Percentiles rank a stretch among this genome's conserved stretches.
These are phyloP conservation scores for Orbicella faveolata DNA, from an alignment of 64 coral and sea anemone genomes.

Conservation along the genomic window DNA sequence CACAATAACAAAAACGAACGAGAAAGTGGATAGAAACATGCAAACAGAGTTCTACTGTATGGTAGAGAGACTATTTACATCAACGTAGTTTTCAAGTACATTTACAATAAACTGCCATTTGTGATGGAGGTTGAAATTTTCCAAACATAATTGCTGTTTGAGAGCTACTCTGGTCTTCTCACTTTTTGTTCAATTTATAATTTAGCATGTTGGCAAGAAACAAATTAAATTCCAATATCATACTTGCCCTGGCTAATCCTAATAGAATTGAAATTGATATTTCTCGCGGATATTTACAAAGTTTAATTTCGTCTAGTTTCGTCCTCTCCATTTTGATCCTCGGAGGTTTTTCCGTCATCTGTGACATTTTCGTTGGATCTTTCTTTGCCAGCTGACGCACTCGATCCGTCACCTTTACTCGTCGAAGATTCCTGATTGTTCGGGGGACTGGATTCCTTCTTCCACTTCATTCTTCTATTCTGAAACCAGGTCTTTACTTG, in stretches of 20 bases:
- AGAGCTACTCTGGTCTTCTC: background rate
- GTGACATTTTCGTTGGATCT: conserved; percentile 3
- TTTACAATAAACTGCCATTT: background rate
- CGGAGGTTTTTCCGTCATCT: background rate
- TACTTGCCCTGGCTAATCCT: background rate
- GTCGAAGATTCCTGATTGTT: background rate
- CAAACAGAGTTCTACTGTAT: background rate
- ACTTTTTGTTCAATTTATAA: conserved; percentile 1
- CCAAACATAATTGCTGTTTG: background rate
- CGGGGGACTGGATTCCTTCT: conserved; percentile 33
- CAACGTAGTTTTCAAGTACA: background rate
- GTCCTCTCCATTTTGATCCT: background rate
- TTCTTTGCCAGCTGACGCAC: background rate
- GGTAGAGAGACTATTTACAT: background rate
- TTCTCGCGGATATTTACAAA: conserved; percentile 29
- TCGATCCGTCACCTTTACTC: background rate
- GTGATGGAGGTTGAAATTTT: background rate
- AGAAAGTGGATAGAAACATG: background rate
- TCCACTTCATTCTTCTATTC: conserved; percentile 73
- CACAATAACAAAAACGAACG: background rate
- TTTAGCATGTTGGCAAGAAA: background rate
- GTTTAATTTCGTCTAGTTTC: background rate
- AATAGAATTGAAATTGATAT: conserved; percentile 15
- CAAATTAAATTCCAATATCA: conserved; percentile 17
- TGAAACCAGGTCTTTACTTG: conserved; percentile 78